Conservation (phyloP, 2,797 vertebrate genomes). For the Gadopsis marmoratus region DNA sequence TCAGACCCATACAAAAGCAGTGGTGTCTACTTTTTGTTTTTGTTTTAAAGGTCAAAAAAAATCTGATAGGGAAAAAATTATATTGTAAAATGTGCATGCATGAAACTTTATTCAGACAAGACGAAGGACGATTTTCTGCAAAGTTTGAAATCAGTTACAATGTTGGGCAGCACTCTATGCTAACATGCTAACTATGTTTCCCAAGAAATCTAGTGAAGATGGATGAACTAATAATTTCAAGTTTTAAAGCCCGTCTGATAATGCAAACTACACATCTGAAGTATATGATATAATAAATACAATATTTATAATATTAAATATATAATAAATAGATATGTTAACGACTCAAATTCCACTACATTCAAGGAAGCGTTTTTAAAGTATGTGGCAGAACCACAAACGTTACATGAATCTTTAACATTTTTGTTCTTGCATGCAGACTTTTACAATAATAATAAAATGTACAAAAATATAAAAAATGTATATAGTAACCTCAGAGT, state of each 20-base stretch:
- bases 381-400: background rate
- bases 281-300: too few species aligned
- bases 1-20: background rate
- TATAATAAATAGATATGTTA: background rate
- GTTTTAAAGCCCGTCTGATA: background rate
- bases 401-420: background rate
- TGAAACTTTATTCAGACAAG: background rate
- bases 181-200: background rate
- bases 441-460: background rate
- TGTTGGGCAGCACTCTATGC: background rate
- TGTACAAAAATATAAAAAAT: too few species aligned
- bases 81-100: background rate
- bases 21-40: too few species aligned
- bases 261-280: background rate
- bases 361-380: background rate
- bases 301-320: too few species aligned
- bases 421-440: background rate
- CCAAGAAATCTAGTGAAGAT: background rate
- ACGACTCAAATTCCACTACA: background rate
- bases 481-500: too few species aligned
- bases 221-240: background rate
- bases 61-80: too few species aligned
- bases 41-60: background rate
- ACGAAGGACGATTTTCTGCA: background rate
- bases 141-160: background rate